Evolutionary conservation across 2,888 invertebrate species (phyloP).

Genomic region (Parnassius smintheus): DNA sequence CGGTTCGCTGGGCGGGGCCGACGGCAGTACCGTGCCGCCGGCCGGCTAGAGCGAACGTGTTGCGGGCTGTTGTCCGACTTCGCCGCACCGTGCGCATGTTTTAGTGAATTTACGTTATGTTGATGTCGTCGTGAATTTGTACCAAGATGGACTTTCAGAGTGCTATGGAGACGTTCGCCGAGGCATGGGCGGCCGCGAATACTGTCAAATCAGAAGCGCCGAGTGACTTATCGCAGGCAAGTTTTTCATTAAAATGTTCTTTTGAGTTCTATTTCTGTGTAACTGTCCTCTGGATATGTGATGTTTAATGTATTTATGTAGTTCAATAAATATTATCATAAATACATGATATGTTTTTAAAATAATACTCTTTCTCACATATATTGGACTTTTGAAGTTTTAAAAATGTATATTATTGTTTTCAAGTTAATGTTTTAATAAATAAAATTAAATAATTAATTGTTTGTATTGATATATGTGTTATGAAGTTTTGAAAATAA

Average conservation of each 20-base stretch:
- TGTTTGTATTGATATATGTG: neutral
- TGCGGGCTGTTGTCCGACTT: constrained; percentile 38
- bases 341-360: neutral
- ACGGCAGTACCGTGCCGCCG: constrained; percentile 84
- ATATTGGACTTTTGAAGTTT: no score
- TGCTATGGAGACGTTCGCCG: constrained; percentile 98
- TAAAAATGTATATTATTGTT: no score
- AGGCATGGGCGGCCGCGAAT: constrained; percentile 96
- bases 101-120: constrained; percentile 73
- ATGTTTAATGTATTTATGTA: no score
- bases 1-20: constrained; percentile 77
- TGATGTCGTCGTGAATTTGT: constrained; percentile 72
- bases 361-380: neutral
- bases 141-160: constrained; percentile 96
- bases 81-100: constrained; percentile 60
- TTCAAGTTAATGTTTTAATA: no score
- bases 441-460: neutral
- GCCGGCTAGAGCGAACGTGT: constrained; percentile 79
- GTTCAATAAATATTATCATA: neutral
- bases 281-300: neutral
- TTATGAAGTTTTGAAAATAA: constrained; percentile 14
- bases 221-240: constrained; percentile 85
- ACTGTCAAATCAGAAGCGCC: constrained; percentile 83
- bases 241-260: constrained; percentile 37
- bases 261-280: neutral